Base-by-base conservation (phyloP, 2,797 vertebrate species). In the Microctenopoma stevenorrisi region DNA sequence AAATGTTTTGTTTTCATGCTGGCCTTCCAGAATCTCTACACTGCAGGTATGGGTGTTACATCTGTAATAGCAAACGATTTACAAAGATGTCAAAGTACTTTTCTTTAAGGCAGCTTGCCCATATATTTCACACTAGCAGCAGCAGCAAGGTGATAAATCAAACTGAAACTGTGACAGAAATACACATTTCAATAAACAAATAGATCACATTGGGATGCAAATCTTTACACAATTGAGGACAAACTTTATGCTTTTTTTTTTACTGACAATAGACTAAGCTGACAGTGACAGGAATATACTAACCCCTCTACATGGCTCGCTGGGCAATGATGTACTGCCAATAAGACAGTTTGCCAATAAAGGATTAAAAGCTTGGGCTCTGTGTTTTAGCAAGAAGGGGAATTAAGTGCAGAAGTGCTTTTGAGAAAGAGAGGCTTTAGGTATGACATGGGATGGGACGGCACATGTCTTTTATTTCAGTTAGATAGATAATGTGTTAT, bases 341-440 rank as follows among this genome's bases (percentile, higher is more conserved):
- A 65, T 60, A 65, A 69, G 74, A 85, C 79, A 79, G 70, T 72
- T 79, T 82, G 76, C 72, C 79, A 82, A 74, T 85, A 77, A 77
- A 66, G 74, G 74, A 79, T 85, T 82, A 79, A 82, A 64, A 52
- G 70, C 56, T 70, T 18, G 58, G 49, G 49, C 58, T 71, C 52
- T 65, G 62, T 70, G 68, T 84, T 84, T 79, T 52, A 74, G 55
- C 50, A 76, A 70, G 69, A 74, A 48, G 25, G 49, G 37, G 58
- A 70, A 74, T 70, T 73, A 72, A 76, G 66, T 66, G 59, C 46
- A 52, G 60, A 48, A 33, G 46, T 52, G 35, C 58, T 59, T 72
- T 50, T 63, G 25, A 55, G 46, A 13, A 71, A 57, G 58, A 62
- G 26, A 33, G 35, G 37, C 40, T 18, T 56, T 64, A 78, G 37